phyloP scores from a whole-genome alignment of 1,140 invertebrate species.

The Pogonomyrmex californicus region DNA sequence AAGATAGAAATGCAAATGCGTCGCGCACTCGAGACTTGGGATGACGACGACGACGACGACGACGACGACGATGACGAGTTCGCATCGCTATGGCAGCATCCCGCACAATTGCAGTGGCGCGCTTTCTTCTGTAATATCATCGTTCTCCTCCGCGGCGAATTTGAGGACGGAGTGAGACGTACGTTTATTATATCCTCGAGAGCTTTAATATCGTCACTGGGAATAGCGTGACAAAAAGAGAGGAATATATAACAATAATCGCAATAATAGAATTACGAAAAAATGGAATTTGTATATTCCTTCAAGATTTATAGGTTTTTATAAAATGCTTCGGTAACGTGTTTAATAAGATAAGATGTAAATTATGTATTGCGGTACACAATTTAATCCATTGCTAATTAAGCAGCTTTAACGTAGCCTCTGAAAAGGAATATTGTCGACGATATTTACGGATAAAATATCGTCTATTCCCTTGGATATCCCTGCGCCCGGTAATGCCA shows the following conservation, averaged over 20 bases:
- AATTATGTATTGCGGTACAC: constrained; percentile 22
- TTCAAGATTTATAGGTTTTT: background rate
- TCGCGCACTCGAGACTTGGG: constrained; percentile 26
- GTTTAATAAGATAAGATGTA: constrained; percentile 29
- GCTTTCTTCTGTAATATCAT: constrained; percentile 47
- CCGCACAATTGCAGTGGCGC: constrained; percentile 42
- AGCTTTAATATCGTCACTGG: background rate
- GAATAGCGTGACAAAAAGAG: background rate
- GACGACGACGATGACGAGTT: constrained; percentile 21
- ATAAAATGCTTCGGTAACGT: constrained; percentile 28
- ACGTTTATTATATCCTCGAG: constrained; percentile 43
- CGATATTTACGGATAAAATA: constrained; percentile 47
- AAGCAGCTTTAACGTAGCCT: constrained; percentile 42
- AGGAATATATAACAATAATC: constrained; percentile 3
- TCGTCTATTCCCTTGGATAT: constrained; percentile 41
- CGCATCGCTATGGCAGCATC: background rate
- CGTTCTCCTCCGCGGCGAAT: constrained; percentile 14
- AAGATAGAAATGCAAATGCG: constrained; percentile 61
- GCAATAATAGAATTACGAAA: background rate
- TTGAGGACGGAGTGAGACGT: constrained; percentile 42
- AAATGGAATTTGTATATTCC: background rate
- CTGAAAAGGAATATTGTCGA: constrained; percentile 21
- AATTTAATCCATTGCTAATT: constrained; percentile 51
- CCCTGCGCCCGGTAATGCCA: constrained; percentile 19
- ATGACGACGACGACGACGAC: constrained; percentile 33